These are phyloP conservation scores for Myrmophylax atrothorax DNA, from an alignment of 2,113 vertebrate species.

Conservation along the genomic window DNA sequence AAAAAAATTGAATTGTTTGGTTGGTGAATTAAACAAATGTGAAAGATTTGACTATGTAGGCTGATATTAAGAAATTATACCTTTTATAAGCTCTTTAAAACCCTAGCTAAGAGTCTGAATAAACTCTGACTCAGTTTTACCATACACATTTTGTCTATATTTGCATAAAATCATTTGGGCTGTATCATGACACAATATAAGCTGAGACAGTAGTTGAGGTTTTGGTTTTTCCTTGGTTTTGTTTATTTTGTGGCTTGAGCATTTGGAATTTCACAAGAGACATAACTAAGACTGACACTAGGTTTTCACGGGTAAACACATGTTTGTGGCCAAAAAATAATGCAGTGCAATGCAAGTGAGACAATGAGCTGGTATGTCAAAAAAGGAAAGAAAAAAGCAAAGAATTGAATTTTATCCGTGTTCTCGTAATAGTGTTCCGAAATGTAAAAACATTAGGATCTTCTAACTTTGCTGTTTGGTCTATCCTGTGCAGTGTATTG, in stretches of 20 bases:
- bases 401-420: neutral
- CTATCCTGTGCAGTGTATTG: neutral
- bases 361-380: neutral
- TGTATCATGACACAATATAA: slow-evolving; percentile 28
- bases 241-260: slow-evolving; percentile 58
- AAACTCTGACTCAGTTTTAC: slow-evolving; percentile 62
- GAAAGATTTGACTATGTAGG: neutral
- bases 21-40: neutral
- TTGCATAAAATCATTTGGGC: slow-evolving; percentile 46
- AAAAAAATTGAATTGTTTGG: neutral
- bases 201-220: slow-evolving; percentile 53
- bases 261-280: slow-evolving; percentile 63
- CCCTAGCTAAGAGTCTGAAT: neutral
- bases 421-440: neutral
- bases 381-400: neutral
- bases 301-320: slow-evolving; percentile 46
- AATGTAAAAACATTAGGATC: neutral
- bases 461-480: neutral
- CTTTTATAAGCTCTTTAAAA: neutral
- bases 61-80: neutral
- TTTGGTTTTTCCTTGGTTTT: slow-evolving; percentile 59
- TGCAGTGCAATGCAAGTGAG: neutral
- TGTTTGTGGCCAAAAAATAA: slow-evolving; percentile 50
- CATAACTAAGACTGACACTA: slow-evolving; percentile 45
- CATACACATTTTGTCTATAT: slow-evolving; percentile 46